Percentiles rank a stretch among this genome's conserved stretches.
phyloP scores from a whole-genome alignment of 2,797 vertebrate genomes.

The Scomberomorus guttatus region DNA sequence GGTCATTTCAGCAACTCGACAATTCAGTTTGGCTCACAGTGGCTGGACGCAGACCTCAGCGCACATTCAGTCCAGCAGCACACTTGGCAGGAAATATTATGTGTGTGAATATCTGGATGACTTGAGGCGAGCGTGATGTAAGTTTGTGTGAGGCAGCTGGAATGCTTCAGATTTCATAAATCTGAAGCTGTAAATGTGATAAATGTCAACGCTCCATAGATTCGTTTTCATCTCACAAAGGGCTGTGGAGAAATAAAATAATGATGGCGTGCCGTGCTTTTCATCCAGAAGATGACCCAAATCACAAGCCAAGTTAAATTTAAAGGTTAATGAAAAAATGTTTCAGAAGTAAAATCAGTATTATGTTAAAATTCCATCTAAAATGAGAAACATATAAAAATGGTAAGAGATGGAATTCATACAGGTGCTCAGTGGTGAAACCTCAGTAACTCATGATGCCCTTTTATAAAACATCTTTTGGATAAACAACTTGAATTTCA shows the following conservation, averaged over 20 bases:
- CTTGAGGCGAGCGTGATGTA: constrained; percentile 42
- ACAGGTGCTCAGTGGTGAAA: neutral
- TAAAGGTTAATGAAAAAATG: neutral
- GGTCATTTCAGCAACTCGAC: constrained; percentile 55
- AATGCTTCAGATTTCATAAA: constrained; percentile 50
- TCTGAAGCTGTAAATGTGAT: constrained; percentile 35
- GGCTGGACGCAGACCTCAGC: constrained; percentile 52
- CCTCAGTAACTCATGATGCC: neutral
- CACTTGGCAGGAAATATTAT: constrained; percentile 40
- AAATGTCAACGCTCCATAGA: constrained; percentile 21
- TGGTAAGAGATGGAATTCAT: too few relatives aligned
- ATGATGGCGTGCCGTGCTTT: neutral
- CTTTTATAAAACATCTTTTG: neutral
- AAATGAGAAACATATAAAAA: too few relatives aligned
- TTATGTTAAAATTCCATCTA: too few relatives aligned
- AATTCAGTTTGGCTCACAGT: constrained; percentile 63
- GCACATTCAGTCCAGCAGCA: constrained; percentile 46
- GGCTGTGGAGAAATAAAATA: neutral
- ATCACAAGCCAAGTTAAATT: neutral
- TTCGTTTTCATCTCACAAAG: neutral
- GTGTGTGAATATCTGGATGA: constrained; percentile 47
- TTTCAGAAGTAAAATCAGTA: too few relatives aligned
- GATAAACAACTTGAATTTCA: neutral
- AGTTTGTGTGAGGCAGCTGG: constrained; percentile 63
- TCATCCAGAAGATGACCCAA: neutral